phyloP scores from a whole-genome alignment of 2,113 vertebrate species.

The Carassius auratus region DNA sequence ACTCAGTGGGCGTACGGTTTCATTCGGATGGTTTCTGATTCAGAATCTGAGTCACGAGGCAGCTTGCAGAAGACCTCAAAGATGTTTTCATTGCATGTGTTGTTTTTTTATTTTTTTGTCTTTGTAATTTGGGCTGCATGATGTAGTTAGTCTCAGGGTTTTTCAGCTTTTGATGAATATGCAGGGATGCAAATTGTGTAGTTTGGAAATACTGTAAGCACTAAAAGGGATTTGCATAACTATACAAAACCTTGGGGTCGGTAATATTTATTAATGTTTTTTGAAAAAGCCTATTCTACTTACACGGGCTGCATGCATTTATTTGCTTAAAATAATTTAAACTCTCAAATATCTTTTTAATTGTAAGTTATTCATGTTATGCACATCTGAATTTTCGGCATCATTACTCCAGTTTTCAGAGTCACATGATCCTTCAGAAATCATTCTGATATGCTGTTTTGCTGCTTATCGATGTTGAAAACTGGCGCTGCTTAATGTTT shows the following conservation, averaged over 20 bases:
- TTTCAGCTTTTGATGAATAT: slow-evolving; percentile 1
- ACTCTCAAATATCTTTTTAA: not conserved
- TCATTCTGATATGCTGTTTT: not conserved
- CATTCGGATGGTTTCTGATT: slow-evolving; percentile 34
- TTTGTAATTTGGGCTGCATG: not conserved
- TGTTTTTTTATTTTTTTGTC: not conserved
- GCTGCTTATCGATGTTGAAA: not conserved
- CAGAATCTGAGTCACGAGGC: slow-evolving; percentile 2
- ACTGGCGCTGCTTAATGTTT: not conserved
- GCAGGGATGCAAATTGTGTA: not conserved
- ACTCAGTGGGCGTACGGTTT: slow-evolving; percentile 13
- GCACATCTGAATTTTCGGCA: no score
- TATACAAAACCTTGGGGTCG: not conserved
- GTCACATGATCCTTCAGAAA: not conserved
- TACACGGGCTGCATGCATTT: not conserved
- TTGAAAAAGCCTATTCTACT: not conserved
- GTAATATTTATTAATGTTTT: not conserved
- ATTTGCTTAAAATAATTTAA: not conserved
- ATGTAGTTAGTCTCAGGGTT: not conserved
- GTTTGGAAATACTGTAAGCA: not conserved
- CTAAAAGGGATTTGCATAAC: not conserved
- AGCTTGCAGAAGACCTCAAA: not conserved
- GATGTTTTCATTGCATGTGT: slow-evolving; percentile 16
- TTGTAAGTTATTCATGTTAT: not conserved
- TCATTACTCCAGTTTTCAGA: not conserved